Evolutionary conservation across 2,888 invertebrate genomes (phyloP).

Genomic region (Diplazon laetatorius): DNA sequence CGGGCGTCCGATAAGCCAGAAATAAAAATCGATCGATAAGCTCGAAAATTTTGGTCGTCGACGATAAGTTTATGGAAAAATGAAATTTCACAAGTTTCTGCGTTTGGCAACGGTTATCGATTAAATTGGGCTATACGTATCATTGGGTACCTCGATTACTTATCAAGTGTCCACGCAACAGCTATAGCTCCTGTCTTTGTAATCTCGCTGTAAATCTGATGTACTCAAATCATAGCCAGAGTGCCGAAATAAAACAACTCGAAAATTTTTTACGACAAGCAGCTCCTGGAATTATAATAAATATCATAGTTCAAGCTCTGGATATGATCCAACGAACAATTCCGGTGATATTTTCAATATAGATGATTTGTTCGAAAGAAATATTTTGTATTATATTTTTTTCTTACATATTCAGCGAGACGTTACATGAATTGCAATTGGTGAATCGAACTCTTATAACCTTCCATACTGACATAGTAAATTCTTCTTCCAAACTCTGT

Average conservation of each 20-base stretch:
- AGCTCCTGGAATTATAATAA: too few species aligned
- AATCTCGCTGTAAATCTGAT: neutral
- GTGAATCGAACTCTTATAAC: slow-evolving; percentile 36
- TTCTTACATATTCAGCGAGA: too few species aligned
- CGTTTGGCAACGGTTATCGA: too few species aligned
- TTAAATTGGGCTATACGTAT: too few species aligned
- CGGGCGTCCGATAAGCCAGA: slow-evolving; percentile 18
- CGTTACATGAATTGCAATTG: slow-evolving; percentile 58
- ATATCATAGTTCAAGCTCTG: too few species aligned
- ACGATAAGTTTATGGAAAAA: neutral
- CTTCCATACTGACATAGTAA: neutral
- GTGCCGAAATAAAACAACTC: neutral
- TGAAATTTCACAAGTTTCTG: neutral
- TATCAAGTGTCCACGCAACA: neutral
- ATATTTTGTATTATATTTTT: too few species aligned
- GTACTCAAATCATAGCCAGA: neutral
- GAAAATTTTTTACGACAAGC: neutral
- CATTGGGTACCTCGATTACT: neutral
- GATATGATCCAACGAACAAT: too few species aligned
- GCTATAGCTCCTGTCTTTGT: neutral
- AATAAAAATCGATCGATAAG: slow-evolving; percentile 27
- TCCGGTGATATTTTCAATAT: too few species aligned
- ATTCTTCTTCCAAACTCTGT: neutral
- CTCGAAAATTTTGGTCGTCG: slow-evolving; percentile 11
- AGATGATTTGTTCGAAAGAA: too few species aligned